Conservation (phyloP, 2,113 vertebrate genomes). For the Leptosomus discolor region DNA sequence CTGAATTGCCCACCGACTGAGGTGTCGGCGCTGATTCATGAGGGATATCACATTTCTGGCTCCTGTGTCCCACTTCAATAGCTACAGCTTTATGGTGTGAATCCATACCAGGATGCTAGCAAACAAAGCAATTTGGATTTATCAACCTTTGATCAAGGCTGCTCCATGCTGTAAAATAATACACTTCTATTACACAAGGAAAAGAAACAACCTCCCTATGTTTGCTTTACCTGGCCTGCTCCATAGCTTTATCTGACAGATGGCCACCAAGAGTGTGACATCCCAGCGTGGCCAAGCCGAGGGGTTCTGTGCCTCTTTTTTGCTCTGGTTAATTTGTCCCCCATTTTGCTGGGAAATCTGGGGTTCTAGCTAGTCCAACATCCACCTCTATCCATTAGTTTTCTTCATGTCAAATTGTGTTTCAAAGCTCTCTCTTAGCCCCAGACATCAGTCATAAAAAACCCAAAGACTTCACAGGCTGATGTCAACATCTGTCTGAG, state of each 20-base stretch:
- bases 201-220: background rate
- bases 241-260: background rate
- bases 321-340: background rate
- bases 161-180: background rate
- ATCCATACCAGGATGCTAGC: background rate
- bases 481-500: background rate
- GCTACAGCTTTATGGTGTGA: background rate
- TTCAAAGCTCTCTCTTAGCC: background rate
- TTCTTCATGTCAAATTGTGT: background rate
- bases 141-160: background rate
- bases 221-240: background rate
- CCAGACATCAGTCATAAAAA: background rate
- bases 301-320: background rate
- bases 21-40: background rate
- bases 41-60: background rate
- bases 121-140: background rate
- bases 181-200: background rate
- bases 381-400: background rate
- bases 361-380: background rate
- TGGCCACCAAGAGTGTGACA: background rate
- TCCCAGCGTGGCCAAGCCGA: background rate
- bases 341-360: background rate
- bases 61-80: background rate
- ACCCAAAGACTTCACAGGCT: background rate
- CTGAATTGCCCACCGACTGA: background rate